Conservation (phyloP, 2,888 invertebrate species). For the Drosophila fungiperda region DNA sequence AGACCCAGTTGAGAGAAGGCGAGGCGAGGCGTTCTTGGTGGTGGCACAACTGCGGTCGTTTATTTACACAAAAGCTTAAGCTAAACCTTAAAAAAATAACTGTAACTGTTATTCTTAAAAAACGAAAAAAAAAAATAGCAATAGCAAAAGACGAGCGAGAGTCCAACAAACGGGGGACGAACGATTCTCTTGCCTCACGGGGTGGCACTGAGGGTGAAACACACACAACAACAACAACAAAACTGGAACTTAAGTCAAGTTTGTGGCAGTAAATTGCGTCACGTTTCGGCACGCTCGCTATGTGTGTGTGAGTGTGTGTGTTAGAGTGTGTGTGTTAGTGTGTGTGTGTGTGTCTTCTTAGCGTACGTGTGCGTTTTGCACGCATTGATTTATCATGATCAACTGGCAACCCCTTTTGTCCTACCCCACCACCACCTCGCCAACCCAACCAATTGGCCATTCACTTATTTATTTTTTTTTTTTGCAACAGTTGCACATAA, state of each 20-base stretch:
- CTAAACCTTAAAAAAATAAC: conserved; percentile 82
- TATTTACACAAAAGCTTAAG: conserved; percentile 83
- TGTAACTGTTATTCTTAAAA: conserved; percentile 80
- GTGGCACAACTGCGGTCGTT: conserved; percentile 73
- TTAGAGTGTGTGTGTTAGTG: background rate
- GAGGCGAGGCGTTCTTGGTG: conserved; percentile 35
- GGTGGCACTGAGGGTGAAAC: conserved; percentile 66
- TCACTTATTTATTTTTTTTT: background rate
- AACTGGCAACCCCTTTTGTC: conserved; percentile 73
- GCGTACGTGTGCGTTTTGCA: conserved; percentile 79
- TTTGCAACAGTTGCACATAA: conserved; percentile 66
- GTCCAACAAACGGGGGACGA: conserved; percentile 41
- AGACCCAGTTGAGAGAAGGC: conserved; percentile 39
- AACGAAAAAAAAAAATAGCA: conserved; percentile 15
- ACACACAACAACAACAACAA: conserved; percentile 21
- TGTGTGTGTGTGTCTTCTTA: conserved; percentile 27
- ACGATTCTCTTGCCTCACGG: conserved; percentile 31
- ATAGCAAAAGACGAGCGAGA: conserved; percentile 28
- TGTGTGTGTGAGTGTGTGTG: conserved; percentile 2
- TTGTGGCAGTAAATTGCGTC: conserved; percentile 82
- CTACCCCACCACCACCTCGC: background rate
- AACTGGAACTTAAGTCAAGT: conserved; percentile 72
- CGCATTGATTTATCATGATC: conserved; percentile 84
- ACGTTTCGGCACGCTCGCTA: conserved; percentile 76
- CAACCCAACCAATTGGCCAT: background rate